Evolutionary conservation across 2,113 vertebrate genomes (phyloP).

Genomic region (Narcine bancroftii): DNA sequence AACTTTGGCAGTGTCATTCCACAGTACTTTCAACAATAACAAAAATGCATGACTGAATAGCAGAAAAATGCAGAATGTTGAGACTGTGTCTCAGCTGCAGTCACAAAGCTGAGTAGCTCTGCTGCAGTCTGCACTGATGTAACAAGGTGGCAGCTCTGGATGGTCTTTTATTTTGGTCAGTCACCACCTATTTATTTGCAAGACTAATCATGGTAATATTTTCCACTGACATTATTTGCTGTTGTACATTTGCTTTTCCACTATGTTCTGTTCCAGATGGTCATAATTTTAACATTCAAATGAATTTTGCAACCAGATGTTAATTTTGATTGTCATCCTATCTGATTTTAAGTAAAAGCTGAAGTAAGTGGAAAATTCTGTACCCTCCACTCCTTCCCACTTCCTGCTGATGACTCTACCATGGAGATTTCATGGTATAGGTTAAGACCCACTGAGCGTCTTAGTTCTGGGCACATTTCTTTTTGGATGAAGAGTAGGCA

Average conservation of each 20-base stretch:
- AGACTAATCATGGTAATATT: not conserved
- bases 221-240: not conserved
- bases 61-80: constrained; percentile 69
- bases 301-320: not conserved
- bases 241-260: not conserved
- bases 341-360: not conserved
- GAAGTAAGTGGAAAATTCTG: not conserved
- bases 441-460: not conserved
- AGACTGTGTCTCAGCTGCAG: constrained; percentile 58
- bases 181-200: not conserved
- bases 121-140: constrained; percentile 41
- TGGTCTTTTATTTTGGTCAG: not conserved
- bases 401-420: not conserved
- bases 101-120: constrained; percentile 66
- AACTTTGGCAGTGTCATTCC: constrained; percentile 61
- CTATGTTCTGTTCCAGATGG: not conserved
- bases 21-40: constrained; percentile 73
- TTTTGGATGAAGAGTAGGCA: not conserved
- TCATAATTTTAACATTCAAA: not conserved
- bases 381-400: too few relatives aligned
- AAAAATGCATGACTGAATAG: constrained; percentile 75
- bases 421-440: not conserved
- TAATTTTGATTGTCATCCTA: not conserved
- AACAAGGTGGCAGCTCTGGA: constrained; percentile 44
- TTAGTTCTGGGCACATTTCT: not conserved